Percentiles rank a stretch among this genome's conserved stretches.
These are phyloP conservation scores for Plusia festucae DNA, from an alignment of 2,888 invertebrate genomes.

Conservation along the genomic window DNA sequence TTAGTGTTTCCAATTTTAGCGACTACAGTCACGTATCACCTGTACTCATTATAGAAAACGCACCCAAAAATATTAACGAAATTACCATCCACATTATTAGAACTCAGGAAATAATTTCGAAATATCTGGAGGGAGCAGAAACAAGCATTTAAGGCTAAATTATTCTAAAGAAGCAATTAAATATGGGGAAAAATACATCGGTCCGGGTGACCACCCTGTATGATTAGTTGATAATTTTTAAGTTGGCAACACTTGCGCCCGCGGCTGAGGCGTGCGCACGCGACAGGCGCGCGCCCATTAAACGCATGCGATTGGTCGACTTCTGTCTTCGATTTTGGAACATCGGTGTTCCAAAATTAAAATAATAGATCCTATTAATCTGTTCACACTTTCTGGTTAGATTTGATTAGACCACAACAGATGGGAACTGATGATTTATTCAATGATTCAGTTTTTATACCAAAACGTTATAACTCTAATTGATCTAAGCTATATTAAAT, in stretches of 20 bases:
- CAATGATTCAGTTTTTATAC: too few relatives aligned
- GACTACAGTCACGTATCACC: conserved; percentile 22
- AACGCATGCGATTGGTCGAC: conserved; percentile 72
- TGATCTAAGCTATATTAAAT: too few relatives aligned
- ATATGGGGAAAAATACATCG: conserved; percentile 63
- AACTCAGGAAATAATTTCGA: conserved; percentile 60
- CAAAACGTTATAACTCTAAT: too few relatives aligned
- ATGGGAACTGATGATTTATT: conserved; percentile 1
- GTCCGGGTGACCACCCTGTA: conserved; percentile 75
- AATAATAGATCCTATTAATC: conserved; percentile 57
- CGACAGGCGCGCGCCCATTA: conserved; percentile 77
- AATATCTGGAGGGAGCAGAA: conserved; percentile 56
- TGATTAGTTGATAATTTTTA: conserved; percentile 80
- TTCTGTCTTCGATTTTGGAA: conserved; percentile 48
- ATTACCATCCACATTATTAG: conserved; percentile 54
- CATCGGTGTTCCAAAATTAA: conserved; percentile 49
- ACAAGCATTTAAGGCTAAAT: conserved; percentile 75
- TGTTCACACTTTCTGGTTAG: conserved; percentile 61
- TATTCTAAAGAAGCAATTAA: conserved; percentile 83
- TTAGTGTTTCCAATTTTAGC: not conserved
- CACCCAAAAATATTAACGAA: conserved; percentile 47
- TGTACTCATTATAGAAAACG: conserved; percentile 39
- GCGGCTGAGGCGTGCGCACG: conserved; percentile 72
- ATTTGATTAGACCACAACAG: conserved; percentile 27
- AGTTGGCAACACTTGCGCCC: conserved; percentile 74